Conservation (phyloP, 1,140 invertebrate species). For the Macrocentrus cingulum region DNA sequence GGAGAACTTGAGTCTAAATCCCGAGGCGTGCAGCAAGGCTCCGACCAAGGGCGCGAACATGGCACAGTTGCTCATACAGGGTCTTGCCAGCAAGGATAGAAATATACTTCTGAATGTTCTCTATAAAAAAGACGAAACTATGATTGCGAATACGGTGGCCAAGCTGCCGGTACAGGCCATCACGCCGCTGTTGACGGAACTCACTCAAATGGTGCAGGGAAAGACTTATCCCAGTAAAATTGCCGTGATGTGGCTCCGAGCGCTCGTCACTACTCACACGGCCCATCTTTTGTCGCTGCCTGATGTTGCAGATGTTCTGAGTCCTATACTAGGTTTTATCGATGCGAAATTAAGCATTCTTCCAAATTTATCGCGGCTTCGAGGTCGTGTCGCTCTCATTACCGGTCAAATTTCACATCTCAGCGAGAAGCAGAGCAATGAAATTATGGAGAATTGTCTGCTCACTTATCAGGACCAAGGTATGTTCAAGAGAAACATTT, state of each 20-base stretch:
- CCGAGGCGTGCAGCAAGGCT: constrained; percentile 54
- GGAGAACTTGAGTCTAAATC: constrained; percentile 68
- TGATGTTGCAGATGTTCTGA: constrained; percentile 59
- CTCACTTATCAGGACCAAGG: constrained; percentile 65
- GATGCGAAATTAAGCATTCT: constrained; percentile 62
- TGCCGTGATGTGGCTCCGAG: constrained; percentile 64
- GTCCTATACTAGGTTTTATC: constrained; percentile 64
- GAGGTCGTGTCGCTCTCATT: constrained; percentile 63
- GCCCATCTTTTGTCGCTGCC: constrained; percentile 65
- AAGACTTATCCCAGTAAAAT: constrained; percentile 63
- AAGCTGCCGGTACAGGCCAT: constrained; percentile 67
- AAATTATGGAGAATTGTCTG: constrained; percentile 52
- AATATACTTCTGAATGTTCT: constrained; percentile 64
- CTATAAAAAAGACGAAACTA: constrained; percentile 58
- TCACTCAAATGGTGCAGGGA: constrained; percentile 64
- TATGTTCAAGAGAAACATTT: no score
- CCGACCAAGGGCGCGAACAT: constrained; percentile 65
- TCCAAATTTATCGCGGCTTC: constrained; percentile 60
- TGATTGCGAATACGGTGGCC: constrained; percentile 65
- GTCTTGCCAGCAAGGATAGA: constrained; percentile 75
- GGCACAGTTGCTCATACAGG: constrained; percentile 74
- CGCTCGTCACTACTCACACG: constrained; percentile 60
- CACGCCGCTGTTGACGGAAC: constrained; percentile 63
- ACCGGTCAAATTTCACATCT: constrained; percentile 60
- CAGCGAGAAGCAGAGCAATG: constrained; percentile 49